Conservation (phyloP, 2,888 invertebrate genomes). For the Leuctra nigra region DNA sequence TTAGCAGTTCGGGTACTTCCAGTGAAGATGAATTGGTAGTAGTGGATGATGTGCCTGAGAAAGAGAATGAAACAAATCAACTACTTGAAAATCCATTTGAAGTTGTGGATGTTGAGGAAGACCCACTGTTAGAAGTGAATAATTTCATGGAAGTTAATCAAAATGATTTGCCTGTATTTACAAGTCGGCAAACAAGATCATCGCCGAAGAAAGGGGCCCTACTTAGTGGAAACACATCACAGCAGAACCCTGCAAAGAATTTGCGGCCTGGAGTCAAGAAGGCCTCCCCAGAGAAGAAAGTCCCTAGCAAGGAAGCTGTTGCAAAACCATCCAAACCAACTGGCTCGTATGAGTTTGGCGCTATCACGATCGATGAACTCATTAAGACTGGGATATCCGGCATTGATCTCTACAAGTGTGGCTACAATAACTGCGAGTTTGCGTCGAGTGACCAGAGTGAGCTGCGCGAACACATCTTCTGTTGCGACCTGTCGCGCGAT, state of each 20-base stretch:
- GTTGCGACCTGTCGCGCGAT: slow-evolving; percentile 36
- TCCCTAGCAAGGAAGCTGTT: not conserved
- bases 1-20: no score
- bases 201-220: not conserved
- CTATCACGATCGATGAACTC: slow-evolving; percentile 35
- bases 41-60: no score
- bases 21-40: no score
- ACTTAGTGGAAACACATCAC: no score
- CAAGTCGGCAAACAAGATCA: no score
- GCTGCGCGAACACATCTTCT: slow-evolving; percentile 38
- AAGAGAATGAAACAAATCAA: no score
- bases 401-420: slow-evolving; percentile 47
- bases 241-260: not conserved
- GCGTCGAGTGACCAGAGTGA: slow-evolving; percentile 35
- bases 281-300: no score
- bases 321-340: slow-evolving; percentile 29
- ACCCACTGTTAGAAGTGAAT: not conserved
- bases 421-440: slow-evolving; percentile 41
- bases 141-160: no score
- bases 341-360: slow-evolving; percentile 23
- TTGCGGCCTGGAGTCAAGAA: no score
- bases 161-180: no score
- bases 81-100: no score
- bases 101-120: no score
- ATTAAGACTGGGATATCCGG: slow-evolving; percentile 40